Evolutionary conservation across 2,888 invertebrate genomes (phyloP).

Genomic region (Pterobdella sp.): DNA sequence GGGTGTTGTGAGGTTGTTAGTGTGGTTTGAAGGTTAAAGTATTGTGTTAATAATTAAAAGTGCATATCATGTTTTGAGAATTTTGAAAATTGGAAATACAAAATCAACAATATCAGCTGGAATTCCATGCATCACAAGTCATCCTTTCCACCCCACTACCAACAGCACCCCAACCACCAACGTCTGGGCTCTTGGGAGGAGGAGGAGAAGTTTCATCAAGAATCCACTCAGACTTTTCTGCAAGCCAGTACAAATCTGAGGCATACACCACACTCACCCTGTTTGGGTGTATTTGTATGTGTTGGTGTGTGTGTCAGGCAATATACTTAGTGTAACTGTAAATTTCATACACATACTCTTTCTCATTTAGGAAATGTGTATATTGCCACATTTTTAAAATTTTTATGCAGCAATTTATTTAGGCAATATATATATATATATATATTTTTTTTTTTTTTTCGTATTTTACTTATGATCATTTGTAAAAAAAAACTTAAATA

Average conservation of each 20-base stretch:
- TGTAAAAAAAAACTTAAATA: no score
- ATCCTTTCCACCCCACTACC: not conserved
- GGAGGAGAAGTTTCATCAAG: slow-evolving; percentile 39
- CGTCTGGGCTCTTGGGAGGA: slow-evolving; percentile 38
- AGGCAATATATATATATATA: no score
- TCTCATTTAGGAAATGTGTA: no score
- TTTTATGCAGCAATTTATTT: no score
- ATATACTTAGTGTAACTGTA: no score
- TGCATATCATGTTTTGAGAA: not conserved
- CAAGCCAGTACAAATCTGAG: slow-evolving; percentile 43
- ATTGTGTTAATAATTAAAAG: not conserved
- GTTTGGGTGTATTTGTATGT: not conserved
- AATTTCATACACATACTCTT: no score
- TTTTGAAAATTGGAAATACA: not conserved
- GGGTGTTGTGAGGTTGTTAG: slow-evolving; percentile 1
- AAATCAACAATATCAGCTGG: not conserved
- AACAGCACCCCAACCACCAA: no score
- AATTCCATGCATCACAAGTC: not conserved
- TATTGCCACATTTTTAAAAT: no score
- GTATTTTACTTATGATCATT: no score
- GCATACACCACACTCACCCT: slow-evolving; percentile 34
- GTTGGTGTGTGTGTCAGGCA: not conserved
- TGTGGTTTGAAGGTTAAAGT: slow-evolving; percentile 14
- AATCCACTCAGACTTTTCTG: slow-evolving; percentile 43
- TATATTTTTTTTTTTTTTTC: no score